Evolutionary conservation across 2,797 vertebrate genomes (phyloP), one percentile per base, ranked within the genome.

Genomic region (Lithobates sylvaticus): DNA sequence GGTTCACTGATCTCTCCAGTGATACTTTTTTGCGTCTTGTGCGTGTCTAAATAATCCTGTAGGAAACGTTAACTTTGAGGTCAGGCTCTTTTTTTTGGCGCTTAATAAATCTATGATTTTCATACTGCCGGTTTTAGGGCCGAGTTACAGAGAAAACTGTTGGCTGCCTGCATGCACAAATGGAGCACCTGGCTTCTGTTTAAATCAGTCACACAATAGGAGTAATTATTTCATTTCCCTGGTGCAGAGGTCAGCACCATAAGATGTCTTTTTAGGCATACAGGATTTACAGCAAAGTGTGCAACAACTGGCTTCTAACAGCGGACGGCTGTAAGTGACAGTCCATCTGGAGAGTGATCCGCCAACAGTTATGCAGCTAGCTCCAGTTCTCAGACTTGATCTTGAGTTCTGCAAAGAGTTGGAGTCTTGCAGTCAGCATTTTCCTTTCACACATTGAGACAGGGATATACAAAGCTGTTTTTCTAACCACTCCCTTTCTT

Each of bases 191-290:
- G 79, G 79, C 79, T 81, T 72, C 79, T 81, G 79, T 81, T 58
- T 74, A 85, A 78, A 80, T 80, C 78, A 80, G 78, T 85, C 42
- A 75, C 77, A 85, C 78, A 85, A 80, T 85, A 75, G 77, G 39
- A 74, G 64, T 42, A 74, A 80, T 85, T 68, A 61, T 85, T 85
- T 80, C 58, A 85, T 81, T 85, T 85, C 72, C 71, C 84, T 78
- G 18, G 61, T 58, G 36, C 69, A 73, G 69, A 36, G 76, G 76
- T 85, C 76, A 79, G 36, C 44, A 74, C 54, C 70, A 85, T 85
- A 79, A 58, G 76, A 78, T 85, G 50, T 76, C 70, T 73, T 85
- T 79, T 85, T 79, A 85, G 47, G 58, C 77, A 61, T 26, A 34
- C 69, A 73, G 84, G 70, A 80, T 85, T 80, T 85, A 80, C 39